Evolutionary conservation across 2,888 invertebrate genomes (phyloP).

Genomic region (Idaea straminata): DNA sequence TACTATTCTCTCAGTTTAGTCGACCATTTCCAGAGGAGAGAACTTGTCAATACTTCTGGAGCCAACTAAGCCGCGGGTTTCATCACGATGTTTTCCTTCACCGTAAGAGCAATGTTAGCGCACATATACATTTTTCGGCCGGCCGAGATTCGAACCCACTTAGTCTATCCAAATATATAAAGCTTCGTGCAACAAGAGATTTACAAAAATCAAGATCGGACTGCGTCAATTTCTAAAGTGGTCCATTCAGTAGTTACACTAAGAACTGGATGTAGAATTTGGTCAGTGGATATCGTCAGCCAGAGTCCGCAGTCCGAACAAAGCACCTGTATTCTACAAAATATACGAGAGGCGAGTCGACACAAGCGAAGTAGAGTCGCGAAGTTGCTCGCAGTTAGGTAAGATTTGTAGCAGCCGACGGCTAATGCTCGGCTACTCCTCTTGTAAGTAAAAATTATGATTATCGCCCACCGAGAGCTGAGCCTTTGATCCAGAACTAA

Average conservation of each 20-base stretch:
- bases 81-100: too few relatives aligned
- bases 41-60: too few relatives aligned
- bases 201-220: too few relatives aligned
- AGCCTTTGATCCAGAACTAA: slow-evolving; percentile 78
- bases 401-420: slow-evolving; percentile 75
- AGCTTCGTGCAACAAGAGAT: neutral
- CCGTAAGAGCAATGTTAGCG: too few relatives aligned
- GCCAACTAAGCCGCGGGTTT: too few relatives aligned
- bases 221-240: too few relatives aligned
- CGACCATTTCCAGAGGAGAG: too few relatives aligned
- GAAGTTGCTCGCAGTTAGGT: slow-evolving; percentile 76
- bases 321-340: slow-evolving; percentile 56
- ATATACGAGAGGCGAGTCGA: slow-evolving; percentile 48
- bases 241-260: too few relatives aligned
- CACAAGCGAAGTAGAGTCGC: slow-evolving; percentile 56
- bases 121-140: too few relatives aligned
- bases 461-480: slow-evolving; percentile 75
- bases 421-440: slow-evolving; percentile 68
- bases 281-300: slow-evolving; percentile 24
- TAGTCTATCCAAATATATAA: slow-evolving; percentile 11
- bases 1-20: too few relatives aligned
- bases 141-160: too few relatives aligned
- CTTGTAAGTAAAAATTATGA: slow-evolving; percentile 81
- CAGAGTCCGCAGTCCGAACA: slow-evolving; percentile 15
- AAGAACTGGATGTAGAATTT: neutral